These are phyloP conservation scores for Magallana angulata DNA, from an alignment of 1,140 invertebrate genomes.

Conservation along the genomic window DNA sequence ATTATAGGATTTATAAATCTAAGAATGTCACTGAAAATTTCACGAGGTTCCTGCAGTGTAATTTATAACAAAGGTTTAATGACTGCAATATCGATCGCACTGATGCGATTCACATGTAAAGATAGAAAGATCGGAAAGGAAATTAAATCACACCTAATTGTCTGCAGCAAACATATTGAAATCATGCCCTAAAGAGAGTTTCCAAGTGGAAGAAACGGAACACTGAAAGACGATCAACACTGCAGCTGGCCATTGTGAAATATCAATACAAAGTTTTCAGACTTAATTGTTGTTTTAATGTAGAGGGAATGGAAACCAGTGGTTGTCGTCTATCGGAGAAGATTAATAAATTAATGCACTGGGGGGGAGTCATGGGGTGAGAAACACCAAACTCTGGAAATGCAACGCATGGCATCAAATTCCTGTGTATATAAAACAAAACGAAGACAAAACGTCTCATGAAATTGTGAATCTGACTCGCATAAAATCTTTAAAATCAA, in stretches of 20 bases:
- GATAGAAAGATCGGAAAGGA: background rate
- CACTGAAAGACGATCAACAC: background rate
- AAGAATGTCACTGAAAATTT: too few species aligned
- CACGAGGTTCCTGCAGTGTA: background rate
- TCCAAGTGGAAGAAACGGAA: background rate
- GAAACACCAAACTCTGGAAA: too few species aligned
- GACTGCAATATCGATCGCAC: background rate
- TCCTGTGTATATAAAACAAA: too few species aligned
- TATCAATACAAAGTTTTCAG: background rate
- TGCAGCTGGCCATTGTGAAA: background rate
- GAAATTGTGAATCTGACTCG: too few species aligned
- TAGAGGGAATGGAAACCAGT: background rate
- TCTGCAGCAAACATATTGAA: background rate
- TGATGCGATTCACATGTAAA: background rate
- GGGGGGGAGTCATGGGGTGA: too few species aligned
- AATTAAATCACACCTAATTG: constrained; percentile 3
- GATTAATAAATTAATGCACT: too few species aligned
- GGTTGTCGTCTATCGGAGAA: too few species aligned
- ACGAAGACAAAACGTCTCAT: too few species aligned
- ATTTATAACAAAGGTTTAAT: background rate
- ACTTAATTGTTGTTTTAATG: constrained; percentile 11
- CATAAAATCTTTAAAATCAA: too few species aligned
- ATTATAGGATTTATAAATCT: too few species aligned
- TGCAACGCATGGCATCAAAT: too few species aligned
- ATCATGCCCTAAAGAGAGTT: background rate